phyloP scores from a whole-genome alignment of 1,140 invertebrate species.

The Sipha flava region DNA sequence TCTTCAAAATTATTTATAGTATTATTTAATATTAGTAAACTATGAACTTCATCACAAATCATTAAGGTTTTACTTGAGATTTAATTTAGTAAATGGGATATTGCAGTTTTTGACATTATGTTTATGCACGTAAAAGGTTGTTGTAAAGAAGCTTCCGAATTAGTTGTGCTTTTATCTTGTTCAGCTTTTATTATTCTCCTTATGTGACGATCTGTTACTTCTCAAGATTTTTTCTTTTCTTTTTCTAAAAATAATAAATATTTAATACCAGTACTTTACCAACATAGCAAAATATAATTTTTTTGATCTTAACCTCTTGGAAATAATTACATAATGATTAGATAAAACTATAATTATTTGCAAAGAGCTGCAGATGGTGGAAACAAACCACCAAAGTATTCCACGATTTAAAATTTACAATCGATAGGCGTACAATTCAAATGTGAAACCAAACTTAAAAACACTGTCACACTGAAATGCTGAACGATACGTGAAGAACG shows the following conservation, averaged over 20 bases:
- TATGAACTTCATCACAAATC: background rate
- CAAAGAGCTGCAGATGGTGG: too few relatives aligned
- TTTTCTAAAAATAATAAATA: background rate
- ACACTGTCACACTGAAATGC: too few relatives aligned
- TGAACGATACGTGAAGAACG: too few relatives aligned
- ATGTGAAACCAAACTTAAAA: too few relatives aligned
- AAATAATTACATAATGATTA: too few relatives aligned
- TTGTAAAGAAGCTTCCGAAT: background rate
- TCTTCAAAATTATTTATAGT: background rate
- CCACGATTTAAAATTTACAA: too few relatives aligned
- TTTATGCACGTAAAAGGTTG: background rate
- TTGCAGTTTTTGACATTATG: background rate
- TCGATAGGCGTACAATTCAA: too few relatives aligned
- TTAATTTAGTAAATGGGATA: background rate
- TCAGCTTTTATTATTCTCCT: background rate
- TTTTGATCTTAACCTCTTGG: too few relatives aligned
- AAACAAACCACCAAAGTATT: too few relatives aligned
- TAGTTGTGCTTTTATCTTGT: background rate
- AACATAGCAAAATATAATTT: too few relatives aligned
- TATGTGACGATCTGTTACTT: background rate
- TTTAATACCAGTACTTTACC: too few relatives aligned
- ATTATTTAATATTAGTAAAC: background rate
- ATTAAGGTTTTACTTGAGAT: background rate
- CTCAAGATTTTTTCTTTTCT: background rate
- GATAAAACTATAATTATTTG: too few relatives aligned